phyloP scores from a whole-genome alignment of 2,113 vertebrate species.

The Silurus glanis region DNA sequence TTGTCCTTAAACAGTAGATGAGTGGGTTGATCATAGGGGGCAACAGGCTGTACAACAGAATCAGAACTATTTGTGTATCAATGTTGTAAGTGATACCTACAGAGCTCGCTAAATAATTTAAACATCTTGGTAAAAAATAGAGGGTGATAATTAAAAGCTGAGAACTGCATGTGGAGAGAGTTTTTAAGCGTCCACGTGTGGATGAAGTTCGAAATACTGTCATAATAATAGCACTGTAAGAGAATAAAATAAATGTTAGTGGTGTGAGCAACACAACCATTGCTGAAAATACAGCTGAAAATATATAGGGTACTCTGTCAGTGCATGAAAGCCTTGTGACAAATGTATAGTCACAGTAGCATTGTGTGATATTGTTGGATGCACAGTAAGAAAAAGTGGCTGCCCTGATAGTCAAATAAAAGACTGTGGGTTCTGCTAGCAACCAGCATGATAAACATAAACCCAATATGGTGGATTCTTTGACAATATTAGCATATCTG shows the following conservation, averaged over 20 bases:
- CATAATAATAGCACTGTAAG: slow-evolving; percentile 62
- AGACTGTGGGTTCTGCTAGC: background rate
- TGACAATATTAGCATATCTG: slow-evolving; percentile 57
- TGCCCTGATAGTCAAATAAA: slow-evolving; percentile 53
- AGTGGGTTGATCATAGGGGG: slow-evolving; percentile 68
- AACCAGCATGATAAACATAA: slow-evolving; percentile 58
- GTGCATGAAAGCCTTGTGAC: slow-evolving; percentile 62
- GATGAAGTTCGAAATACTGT: slow-evolving; percentile 54
- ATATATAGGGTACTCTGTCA: slow-evolving; percentile 48
- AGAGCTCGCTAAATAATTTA: slow-evolving; percentile 61
- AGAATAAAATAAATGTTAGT: slow-evolving; percentile 64
- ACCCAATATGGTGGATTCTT: slow-evolving; percentile 50
- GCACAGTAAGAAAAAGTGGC: slow-evolving; percentile 67
- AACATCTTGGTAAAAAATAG: slow-evolving; percentile 64
- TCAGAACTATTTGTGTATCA: slow-evolving; percentile 55
- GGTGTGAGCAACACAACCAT: slow-evolving; percentile 57
- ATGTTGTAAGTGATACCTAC: slow-evolving; percentile 54
- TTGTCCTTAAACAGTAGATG: slow-evolving; percentile 65
- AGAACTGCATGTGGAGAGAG: slow-evolving; percentile 67
- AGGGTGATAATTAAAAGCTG: slow-evolving; percentile 66
- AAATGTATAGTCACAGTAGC: slow-evolving; percentile 66
- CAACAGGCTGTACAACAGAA: slow-evolving; percentile 63
- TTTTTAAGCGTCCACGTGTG: slow-evolving; percentile 52
- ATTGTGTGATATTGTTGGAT: slow-evolving; percentile 62
- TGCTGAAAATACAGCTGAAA: slow-evolving; percentile 53